A percentile compares a stretch with the other conserved stretches of the same genome.
These are phyloP conservation scores for Loris lydekkerianus DNA, from an alignment of 2,797 vertebrate species.

Conservation along the genomic window DNA sequence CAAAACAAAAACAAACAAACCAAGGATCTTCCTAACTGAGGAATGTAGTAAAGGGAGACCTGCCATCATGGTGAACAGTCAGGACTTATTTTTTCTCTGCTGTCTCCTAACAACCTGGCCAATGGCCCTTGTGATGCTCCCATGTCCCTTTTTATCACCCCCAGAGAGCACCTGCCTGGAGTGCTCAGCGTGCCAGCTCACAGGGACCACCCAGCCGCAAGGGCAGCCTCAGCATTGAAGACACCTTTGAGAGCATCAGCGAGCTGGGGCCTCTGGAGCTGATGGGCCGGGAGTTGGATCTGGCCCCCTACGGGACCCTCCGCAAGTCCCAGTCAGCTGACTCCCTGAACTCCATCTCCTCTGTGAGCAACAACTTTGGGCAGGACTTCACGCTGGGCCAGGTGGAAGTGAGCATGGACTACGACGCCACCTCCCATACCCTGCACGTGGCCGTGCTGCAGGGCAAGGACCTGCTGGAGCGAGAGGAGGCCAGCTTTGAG, in stretches of 20 bases:
- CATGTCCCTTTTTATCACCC: neutral
- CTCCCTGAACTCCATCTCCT: constrained; percentile 97
- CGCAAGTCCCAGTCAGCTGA: constrained; percentile 96
- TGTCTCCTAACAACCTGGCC: too few relatives aligned
- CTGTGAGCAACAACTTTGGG: constrained; percentile 97
- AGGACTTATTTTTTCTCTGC: neutral
- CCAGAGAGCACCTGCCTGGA: constrained; percentile 91
- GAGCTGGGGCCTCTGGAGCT: constrained; percentile 96
- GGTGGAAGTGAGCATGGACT: constrained; percentile 96
- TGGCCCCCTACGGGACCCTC: constrained; percentile 90
- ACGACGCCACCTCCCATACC: constrained; percentile 87
- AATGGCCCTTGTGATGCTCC: neutral
- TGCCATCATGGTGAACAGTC: too few relatives aligned
- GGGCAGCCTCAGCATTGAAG: constrained; percentile 93
- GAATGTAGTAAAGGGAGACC: neutral
- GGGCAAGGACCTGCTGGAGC: constrained; percentile 98
- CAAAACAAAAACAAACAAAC: too few relatives aligned
- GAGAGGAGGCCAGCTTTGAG: constrained; percentile 95
- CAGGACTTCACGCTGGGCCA: constrained; percentile 97
- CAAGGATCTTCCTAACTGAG: neutral
- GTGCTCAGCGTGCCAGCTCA: constrained; percentile 82
- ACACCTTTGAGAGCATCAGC: constrained; percentile 93
- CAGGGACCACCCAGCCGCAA: constrained; percentile 88
- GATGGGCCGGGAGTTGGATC: constrained; percentile 94
- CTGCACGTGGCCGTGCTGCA: constrained; percentile 95